A percentile compares a stretch with the other conserved stretches of the same genome.
Evolutionary conservation across 2,113 vertebrate genomes (phyloP).

Genomic region (Pollimyrus isidori): DNA sequence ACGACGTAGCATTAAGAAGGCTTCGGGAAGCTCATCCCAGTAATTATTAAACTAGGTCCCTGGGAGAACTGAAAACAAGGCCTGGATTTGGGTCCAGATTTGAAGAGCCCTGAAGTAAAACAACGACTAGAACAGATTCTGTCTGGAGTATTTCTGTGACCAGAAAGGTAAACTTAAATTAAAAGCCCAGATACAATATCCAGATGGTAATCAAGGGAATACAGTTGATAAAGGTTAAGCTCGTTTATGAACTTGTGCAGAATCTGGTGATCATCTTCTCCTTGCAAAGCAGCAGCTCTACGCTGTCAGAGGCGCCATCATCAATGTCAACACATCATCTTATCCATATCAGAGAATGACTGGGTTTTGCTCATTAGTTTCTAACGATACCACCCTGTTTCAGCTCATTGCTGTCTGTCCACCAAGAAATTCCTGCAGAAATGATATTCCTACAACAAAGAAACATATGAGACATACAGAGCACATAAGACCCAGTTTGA

Average conservation of each 20-base stretch:
- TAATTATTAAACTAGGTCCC: not conserved
- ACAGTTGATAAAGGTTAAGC: not conserved
- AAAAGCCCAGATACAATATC: not conserved
- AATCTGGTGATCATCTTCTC: not conserved
- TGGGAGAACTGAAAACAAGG: not conserved
- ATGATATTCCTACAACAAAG: not conserved
- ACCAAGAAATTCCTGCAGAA: not conserved
- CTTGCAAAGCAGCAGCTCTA: not conserved
- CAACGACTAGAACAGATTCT: not conserved
- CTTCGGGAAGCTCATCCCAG: no score
- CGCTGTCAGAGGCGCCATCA: not conserved
- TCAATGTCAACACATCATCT: constrained; percentile 1
- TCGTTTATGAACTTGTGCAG: not conserved
- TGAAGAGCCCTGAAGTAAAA: not conserved
- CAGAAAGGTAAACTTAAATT: not conserved
- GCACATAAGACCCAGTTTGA: not conserved
- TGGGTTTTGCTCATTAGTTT: constrained; percentile 10
- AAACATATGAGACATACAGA: not conserved
- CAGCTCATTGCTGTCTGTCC: not conserved
- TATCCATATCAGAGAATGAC: not conserved
- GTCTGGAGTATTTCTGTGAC: not conserved
- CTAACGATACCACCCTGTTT: not conserved
- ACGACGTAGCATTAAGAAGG: no score
- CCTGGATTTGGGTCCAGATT: not conserved
- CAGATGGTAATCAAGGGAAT: not conserved